phyloP scores from a whole-genome alignment of 2,888 invertebrate species.

The Erebia palarica region DNA sequence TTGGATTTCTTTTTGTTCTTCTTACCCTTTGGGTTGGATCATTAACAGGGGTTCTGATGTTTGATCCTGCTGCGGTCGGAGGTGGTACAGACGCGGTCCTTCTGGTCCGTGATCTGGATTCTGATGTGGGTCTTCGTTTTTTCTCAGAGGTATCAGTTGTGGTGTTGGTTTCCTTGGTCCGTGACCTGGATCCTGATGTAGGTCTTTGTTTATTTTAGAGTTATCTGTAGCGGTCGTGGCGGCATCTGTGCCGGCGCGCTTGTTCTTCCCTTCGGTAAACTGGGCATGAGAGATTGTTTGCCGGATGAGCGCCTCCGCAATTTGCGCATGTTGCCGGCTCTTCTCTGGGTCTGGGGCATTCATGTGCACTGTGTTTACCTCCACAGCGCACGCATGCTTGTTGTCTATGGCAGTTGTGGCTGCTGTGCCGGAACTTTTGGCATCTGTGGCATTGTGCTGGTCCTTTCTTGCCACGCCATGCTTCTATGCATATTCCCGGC shows the following conservation, averaged over 20 bases:
- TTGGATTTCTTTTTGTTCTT: too few relatives aligned
- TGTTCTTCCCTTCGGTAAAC: background rate
- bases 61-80: too few relatives aligned
- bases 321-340: conserved; percentile 34
- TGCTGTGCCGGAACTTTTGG: conserved; percentile 35
- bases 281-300: conserved; percentile 11
- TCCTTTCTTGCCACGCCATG: conserved; percentile 24
- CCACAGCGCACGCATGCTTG: conserved; percentile 28
- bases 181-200: background rate
- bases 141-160: too few relatives aligned
- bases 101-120: too few relatives aligned
- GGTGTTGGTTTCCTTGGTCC: background rate
- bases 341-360: conserved; percentile 32
- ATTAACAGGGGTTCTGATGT: too few relatives aligned
- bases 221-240: background rate
- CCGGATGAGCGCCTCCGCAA: conserved; percentile 31
- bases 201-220: background rate
- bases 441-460: conserved; percentile 31
- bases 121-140: too few relatives aligned
- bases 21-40: too few relatives aligned
- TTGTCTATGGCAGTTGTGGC: conserved; percentile 26
- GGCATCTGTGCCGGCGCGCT: background rate
- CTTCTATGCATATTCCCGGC: background rate
- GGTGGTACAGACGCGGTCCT: too few relatives aligned
- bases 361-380: background rate